Conservation (phyloP, 1,140 invertebrate species). For the Acromyrmex charruanus region DNA sequence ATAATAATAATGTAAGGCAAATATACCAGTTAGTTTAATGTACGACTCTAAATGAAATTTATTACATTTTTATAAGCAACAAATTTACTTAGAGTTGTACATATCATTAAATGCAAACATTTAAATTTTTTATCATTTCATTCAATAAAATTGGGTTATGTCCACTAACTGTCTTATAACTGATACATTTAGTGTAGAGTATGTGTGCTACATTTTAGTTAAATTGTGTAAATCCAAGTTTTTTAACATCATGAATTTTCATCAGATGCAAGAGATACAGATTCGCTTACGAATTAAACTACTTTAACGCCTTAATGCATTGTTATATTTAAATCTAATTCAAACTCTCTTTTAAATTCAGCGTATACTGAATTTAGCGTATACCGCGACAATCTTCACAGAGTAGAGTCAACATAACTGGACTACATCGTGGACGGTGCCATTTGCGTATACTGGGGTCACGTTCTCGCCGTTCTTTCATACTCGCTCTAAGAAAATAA, state of each 20-base stretch:
- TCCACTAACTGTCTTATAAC: too few relatives aligned
- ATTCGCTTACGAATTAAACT: slow-evolving; percentile 33
- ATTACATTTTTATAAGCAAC: too few relatives aligned
- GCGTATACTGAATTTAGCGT: too few relatives aligned
- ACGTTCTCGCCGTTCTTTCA: slow-evolving; percentile 46
- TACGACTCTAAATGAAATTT: too few relatives aligned
- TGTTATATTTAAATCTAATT: slow-evolving; percentile 52
- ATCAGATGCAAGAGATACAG: slow-evolving; percentile 2
- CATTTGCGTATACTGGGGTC: slow-evolving; percentile 50
- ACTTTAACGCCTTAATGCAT: slow-evolving; percentile 31
- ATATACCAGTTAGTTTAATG: not conserved
- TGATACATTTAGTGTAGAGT: not conserved
- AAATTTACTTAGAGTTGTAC: too few relatives aligned
- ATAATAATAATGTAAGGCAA: not conserved
- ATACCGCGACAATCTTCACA: slow-evolving; percentile 22
- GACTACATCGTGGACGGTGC: not conserved
- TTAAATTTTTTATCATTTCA: too few relatives aligned
- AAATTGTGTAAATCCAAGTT: not conserved
- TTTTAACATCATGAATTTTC: slow-evolving; percentile 11
- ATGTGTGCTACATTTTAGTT: not conserved
- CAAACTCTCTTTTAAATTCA: slow-evolving; percentile 38
- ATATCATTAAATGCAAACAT: too few relatives aligned
- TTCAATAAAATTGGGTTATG: too few relatives aligned
- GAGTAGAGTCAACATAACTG: slow-evolving; percentile 33
- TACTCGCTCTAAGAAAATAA: slow-evolving; percentile 43